Evolutionary conservation across 2,113 vertebrate species (phyloP).

Genomic region (Chloropsis hardwickii): DNA sequence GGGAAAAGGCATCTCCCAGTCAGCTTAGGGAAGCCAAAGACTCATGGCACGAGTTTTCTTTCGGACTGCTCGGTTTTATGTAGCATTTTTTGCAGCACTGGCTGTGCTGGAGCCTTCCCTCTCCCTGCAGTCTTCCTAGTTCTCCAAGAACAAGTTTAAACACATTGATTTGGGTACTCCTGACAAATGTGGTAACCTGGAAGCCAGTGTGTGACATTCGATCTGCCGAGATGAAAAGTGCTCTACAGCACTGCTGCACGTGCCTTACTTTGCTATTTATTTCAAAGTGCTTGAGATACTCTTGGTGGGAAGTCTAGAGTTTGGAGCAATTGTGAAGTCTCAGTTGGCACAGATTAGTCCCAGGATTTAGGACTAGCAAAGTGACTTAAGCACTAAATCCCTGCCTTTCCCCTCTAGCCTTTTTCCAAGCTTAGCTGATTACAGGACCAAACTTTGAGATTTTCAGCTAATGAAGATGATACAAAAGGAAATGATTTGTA

Average conservation of each 20-base stretch:
- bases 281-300: not conserved
- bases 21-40: not conserved
- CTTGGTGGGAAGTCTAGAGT: not conserved
- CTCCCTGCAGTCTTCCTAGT: not conserved
- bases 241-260: not conserved
- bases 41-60: not conserved
- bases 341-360: slow-evolving; percentile 32
- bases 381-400: slow-evolving; percentile 57
- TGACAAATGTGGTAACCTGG: not conserved
- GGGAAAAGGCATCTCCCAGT: not conserved
- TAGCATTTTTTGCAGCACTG: not conserved
- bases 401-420: slow-evolving; percentile 39
- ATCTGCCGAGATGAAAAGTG: not conserved
- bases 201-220: not conserved
- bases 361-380: slow-evolving; percentile 49
- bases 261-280: not conserved
- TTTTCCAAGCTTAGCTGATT: slow-evolving; percentile 36
- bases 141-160: not conserved
- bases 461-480: slow-evolving; percentile 27
- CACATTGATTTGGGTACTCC: not conserved
- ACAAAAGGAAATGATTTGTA: not conserved
- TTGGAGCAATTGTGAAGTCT: not conserved
- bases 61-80: not conserved
- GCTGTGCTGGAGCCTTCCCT: not conserved
- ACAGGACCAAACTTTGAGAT: slow-evolving; percentile 35